Percentiles rank a stretch among this genome's conserved stretches.
Conservation (phyloP, 2,113 vertebrate species). For the Esox niger region DNA sequence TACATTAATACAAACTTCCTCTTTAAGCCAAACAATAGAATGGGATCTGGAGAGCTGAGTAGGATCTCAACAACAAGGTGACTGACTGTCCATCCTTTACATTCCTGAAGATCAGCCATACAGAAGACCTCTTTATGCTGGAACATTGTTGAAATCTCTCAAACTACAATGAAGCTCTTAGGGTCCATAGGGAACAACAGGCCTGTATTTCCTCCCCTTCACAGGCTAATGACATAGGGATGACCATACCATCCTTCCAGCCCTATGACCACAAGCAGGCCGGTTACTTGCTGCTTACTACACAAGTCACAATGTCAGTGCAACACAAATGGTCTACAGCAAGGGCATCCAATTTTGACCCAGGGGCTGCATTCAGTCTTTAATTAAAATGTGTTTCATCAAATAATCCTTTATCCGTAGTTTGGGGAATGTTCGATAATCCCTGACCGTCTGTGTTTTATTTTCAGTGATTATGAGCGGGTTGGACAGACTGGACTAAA, state of each 20-base stretch:
- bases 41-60: background rate
- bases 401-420: too few species aligned
- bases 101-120: slow-evolving; percentile 47
- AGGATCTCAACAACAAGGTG: slow-evolving; percentile 33
- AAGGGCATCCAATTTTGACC: too few species aligned
- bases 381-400: too few species aligned
- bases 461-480: too few species aligned
- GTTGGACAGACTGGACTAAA: too few species aligned
- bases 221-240: slow-evolving; percentile 58
- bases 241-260: slow-evolving; percentile 53
- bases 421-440: too few species aligned
- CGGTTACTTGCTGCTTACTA: slow-evolving; percentile 14
- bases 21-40: background rate
- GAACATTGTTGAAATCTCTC: background rate
- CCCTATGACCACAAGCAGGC: slow-evolving; percentile 50
- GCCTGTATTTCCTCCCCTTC: slow-evolving; percentile 3
- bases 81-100: slow-evolving; percentile 37
- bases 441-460: too few species aligned
- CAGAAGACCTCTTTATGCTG: slow-evolving; percentile 30
- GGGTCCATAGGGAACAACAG: background rate
- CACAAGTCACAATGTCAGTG: background rate
- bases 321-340: too few species aligned
- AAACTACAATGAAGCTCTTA: background rate
- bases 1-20: too few species aligned
- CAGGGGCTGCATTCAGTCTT: too few species aligned